Evolutionary conservation across 2,797 vertebrate genomes (phyloP).

Genomic region (Arnoldichthys spilopterus): DNA sequence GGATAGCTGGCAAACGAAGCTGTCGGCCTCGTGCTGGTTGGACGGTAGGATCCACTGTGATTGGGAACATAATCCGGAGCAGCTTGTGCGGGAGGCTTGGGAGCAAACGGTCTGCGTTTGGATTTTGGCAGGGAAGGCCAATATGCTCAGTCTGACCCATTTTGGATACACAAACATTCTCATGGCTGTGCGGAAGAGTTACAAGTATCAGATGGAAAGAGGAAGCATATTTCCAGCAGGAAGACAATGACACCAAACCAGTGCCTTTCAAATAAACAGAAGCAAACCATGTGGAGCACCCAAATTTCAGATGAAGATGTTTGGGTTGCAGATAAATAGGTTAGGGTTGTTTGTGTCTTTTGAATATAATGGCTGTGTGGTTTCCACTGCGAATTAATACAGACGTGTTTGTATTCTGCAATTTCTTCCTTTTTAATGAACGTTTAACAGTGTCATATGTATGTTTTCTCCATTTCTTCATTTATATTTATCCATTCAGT

Average conservation of each 20-base stretch:
- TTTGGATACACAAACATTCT: constrained; percentile 26
- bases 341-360: neutral
- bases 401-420: neutral
- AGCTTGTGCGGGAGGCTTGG: constrained; percentile 52
- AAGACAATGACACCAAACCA: neutral
- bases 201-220: neutral
- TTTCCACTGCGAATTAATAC: too few relatives aligned
- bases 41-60: constrained; percentile 45
- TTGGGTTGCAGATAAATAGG: neutral
- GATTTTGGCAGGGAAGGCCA: constrained; percentile 40
- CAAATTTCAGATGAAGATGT: neutral
- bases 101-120: constrained; percentile 46
- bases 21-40: constrained; percentile 50
- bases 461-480: too few relatives aligned
- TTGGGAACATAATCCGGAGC: constrained; percentile 63
- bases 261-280: neutral
- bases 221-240: constrained; percentile 1
- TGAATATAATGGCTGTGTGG: neutral
- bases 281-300: neutral
- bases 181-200: constrained; percentile 5
- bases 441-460: neutral
- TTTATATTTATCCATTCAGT: neutral
- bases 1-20: constrained; percentile 40
- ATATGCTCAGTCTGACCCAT: constrained; percentile 34
- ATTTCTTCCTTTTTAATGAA: neutral